These are phyloP conservation scores for Sesia bembeciformis DNA, from an alignment of 2,888 invertebrate genomes.

Conservation along the genomic window DNA sequence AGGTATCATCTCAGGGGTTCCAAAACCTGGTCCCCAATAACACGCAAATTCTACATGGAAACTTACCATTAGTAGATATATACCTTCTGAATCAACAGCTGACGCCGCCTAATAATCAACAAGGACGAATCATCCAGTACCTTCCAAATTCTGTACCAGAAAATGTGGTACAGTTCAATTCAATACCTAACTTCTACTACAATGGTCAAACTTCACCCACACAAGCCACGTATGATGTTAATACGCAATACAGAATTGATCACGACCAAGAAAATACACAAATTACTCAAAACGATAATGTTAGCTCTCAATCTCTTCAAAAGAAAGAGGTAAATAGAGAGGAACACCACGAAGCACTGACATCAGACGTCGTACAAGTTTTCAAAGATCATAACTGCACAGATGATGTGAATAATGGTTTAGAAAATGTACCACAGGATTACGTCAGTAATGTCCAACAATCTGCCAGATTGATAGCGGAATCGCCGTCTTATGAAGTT, in stretches of 20 bases:
- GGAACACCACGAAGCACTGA: conserved; percentile 21
- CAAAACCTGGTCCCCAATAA: conserved; percentile 5
- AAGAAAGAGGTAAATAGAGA: conserved; percentile 28
- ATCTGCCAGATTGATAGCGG: conserved; percentile 24
- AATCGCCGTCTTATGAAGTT: conserved; percentile 28
- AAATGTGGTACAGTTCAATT: conserved; percentile 11
- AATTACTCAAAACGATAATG: conserved; percentile 3
- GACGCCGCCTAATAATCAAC: conserved; percentile 13
- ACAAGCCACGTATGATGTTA: conserved; percentile 18
- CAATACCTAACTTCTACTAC: conserved; percentile 18
- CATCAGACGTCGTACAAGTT: conserved; percentile 40
- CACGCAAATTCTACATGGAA: background rate
- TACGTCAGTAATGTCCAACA: conserved; percentile 25
- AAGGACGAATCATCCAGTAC: conserved; percentile 17
- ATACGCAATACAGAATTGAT: conserved; percentile 1
- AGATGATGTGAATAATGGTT: conserved; percentile 18
- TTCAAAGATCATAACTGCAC: conserved; percentile 58
- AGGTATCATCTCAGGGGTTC: conserved; percentile 11
- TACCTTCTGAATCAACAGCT: conserved; percentile 45
- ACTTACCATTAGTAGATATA: conserved; percentile 24
- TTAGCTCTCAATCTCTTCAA: conserved; percentile 19
- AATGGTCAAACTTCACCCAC: conserved; percentile 15
- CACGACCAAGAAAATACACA: background rate
- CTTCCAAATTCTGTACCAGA: conserved; percentile 14
- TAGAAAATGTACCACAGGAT: conserved; percentile 17